phyloP scores from a whole-genome alignment of 2,113 vertebrate species.

The Sigmodon hispidus region DNA sequence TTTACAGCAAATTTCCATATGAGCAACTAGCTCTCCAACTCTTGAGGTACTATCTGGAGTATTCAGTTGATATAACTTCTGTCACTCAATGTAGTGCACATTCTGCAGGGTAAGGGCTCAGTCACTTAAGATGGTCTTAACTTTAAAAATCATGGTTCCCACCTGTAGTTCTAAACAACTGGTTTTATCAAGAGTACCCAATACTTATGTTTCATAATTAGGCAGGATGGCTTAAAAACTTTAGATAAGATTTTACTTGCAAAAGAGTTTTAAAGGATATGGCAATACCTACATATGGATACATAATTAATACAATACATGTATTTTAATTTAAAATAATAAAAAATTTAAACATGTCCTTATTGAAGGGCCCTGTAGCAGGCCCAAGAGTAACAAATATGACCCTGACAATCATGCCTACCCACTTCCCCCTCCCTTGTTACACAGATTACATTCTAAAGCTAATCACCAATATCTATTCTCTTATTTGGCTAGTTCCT shows the following conservation, averaged over 20 bases:
- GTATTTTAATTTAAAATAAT: neutral
- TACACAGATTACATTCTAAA: too few species aligned
- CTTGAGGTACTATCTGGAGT: neutral
- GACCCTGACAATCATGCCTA: too few species aligned
- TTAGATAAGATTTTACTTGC: neutral
- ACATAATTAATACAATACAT: neutral
- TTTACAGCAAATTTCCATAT: neutral
- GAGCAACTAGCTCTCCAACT: neutral
- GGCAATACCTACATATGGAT: too few species aligned
- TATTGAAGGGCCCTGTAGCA: too few species aligned
- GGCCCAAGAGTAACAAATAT: too few species aligned
- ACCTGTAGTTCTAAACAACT: neutral
- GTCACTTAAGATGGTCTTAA: neutral
- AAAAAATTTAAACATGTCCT: neutral
- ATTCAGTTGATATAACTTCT: neutral
- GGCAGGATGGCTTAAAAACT: neutral
- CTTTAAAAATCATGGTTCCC: neutral
- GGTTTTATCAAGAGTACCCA: neutral
- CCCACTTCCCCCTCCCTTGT: too few species aligned
- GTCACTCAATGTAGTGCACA: too few species aligned
- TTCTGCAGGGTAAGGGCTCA: neutral
- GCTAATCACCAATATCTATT: too few species aligned
- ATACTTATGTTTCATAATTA: neutral
- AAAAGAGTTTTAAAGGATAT: neutral
- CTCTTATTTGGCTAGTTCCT: too few species aligned